Conservation (phyloP, 1,140 invertebrate genomes). For the Drosophila jambulina region DNA sequence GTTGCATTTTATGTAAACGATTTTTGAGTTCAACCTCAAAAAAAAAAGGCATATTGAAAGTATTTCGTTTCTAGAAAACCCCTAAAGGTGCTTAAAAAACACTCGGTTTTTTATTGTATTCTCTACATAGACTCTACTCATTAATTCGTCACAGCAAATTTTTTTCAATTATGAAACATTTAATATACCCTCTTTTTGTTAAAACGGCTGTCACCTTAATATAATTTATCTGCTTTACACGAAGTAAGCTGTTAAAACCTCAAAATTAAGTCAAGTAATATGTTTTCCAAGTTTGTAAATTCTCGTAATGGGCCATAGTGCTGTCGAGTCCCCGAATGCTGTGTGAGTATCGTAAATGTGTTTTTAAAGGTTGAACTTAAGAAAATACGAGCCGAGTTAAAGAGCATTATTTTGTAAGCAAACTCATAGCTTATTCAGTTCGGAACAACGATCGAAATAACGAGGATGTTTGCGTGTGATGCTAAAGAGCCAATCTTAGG, state of each 20-base stretch:
- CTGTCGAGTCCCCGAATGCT: not conserved
- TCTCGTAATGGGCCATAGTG: not conserved
- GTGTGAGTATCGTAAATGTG: not conserved
- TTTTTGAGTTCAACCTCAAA: not conserved
- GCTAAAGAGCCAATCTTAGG: conserved; percentile 7
- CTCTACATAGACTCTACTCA: not conserved
- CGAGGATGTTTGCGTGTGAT: not conserved
- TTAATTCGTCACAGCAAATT: not conserved
- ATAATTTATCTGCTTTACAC: not conserved
- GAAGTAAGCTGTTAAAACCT: not conserved
- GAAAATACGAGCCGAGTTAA: not conserved
- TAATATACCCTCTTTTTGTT: not conserved
- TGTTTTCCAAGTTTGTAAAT: not conserved
- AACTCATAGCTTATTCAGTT: conserved; percentile 1
- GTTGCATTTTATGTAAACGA: not conserved
- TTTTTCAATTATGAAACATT: not conserved
- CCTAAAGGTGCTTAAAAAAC: not conserved
- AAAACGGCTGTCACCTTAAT: not conserved
- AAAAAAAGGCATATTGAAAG: not conserved
- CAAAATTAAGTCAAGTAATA: not conserved
- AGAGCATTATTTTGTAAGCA: not conserved
- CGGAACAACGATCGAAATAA: not conserved
- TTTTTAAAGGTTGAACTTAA: not conserved
- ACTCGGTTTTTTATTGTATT: not conserved
- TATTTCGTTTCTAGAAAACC: not conserved